A percentile compares a stretch with the other conserved stretches of the same genome.
phyloP scores from a whole-genome alignment of 2,113 vertebrate species.

The Ursus arctos region DNA sequence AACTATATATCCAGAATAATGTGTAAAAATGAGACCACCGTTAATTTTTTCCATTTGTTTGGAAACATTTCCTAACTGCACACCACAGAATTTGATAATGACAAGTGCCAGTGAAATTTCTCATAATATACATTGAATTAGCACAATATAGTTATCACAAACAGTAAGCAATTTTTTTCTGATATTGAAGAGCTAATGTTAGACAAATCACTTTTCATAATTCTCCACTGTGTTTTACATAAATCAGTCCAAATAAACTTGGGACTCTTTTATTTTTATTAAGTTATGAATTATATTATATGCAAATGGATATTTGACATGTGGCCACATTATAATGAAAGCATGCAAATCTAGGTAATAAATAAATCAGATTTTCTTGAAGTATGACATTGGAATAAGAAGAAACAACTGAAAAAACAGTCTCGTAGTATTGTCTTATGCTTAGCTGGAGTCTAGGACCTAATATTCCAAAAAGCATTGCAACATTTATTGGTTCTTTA shows the following conservation, averaged over 20 bases:
- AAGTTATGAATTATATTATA: conserved; percentile 3
- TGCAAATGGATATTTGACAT: conserved; percentile 14
- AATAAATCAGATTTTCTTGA: conserved; percentile 34
- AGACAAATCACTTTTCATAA: neutral
- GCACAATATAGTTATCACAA: neutral
- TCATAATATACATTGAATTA: neutral
- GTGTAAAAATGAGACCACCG: neutral
- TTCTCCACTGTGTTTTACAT: neutral
- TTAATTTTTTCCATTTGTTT: neutral
- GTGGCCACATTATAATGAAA: neutral
- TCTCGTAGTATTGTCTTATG: neutral
- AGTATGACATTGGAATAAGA: neutral
- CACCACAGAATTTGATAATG: neutral
- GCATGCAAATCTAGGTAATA: neutral
- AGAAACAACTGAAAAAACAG: neutral
- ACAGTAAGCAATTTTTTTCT: neutral
- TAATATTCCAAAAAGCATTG: neutral
- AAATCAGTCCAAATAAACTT: conserved; percentile 35
- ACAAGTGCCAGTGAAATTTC: neutral
- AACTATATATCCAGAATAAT: neutral
- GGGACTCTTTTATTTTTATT: neutral
- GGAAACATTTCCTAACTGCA: neutral
- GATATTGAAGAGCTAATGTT: neutral
- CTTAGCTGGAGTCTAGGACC: neutral
- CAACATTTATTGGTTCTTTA: neutral